Conservation (phyloP, 2,113 vertebrate genomes). For the Chlorodrepanis virens region DNA sequence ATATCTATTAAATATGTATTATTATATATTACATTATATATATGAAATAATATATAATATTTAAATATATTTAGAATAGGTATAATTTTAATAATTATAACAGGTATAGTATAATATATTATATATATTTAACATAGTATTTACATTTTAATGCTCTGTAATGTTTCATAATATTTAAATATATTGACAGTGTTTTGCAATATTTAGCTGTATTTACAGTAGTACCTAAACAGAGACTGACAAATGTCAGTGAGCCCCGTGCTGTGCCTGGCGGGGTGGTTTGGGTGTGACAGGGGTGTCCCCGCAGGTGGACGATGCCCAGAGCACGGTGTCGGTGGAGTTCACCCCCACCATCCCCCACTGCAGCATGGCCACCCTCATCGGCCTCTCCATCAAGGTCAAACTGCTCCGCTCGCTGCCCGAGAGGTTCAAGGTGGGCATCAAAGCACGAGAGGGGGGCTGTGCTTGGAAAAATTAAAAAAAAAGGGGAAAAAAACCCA, state of each 20-base stretch:
- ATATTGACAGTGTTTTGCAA: fast-evolving
- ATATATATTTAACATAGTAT: neutral
- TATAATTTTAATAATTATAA: too few species aligned
- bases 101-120: too few species aligned
- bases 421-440: conserved; percentile 88
- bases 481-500: too few species aligned
- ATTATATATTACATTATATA: too few species aligned
- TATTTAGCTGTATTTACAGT: neutral
- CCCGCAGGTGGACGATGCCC: conserved; percentile 81
- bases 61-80: too few species aligned
- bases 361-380: conserved; percentile 98
- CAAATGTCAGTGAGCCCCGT: neutral
- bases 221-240: fast-evolving
- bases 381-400: conserved; percentile 97
- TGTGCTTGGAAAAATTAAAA: too few species aligned
- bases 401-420: conserved; percentile 91
- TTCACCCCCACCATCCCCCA: conserved; percentile 97
- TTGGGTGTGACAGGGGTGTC: neutral
- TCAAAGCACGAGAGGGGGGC: neutral
- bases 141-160: too few species aligned
- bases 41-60: too few species aligned
- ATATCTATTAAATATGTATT: too few species aligned
- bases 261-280: too few species aligned
- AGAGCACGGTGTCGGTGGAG: conserved; percentile 82
- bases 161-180: neutral